Evolutionary conservation across 2,113 vertebrate species (phyloP).

Genomic region (Phoenicopterus ruber): DNA sequence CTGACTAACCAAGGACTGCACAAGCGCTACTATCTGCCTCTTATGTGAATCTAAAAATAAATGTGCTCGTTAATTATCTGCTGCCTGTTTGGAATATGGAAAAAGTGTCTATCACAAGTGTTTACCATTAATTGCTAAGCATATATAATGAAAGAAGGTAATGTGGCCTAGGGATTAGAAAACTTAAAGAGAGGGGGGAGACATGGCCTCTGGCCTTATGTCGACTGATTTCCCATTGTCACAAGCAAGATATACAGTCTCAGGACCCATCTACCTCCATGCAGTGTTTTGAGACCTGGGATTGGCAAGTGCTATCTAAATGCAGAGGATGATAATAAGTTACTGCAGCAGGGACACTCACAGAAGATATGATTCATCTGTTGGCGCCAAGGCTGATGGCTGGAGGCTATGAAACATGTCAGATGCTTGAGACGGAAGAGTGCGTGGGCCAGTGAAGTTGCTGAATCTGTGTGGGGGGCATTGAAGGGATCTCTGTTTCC

Average conservation of each 20-base stretch:
- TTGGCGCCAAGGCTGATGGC: conserved; percentile 8
- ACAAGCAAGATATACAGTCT: not conserved
- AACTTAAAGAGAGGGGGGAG: not conserved
- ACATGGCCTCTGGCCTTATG: not conserved
- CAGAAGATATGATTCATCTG: conserved; percentile 41
- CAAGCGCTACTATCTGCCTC: not conserved
- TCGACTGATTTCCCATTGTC: not conserved
- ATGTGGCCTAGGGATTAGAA: not conserved
- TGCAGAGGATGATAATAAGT: not conserved
- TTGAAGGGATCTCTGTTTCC: conserved; percentile 26
- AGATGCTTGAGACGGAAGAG: not conserved
- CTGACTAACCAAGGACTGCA: not conserved
- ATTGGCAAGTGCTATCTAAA: not conserved
- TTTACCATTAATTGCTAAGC: not conserved
- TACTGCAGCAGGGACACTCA: not conserved
- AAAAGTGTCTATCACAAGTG: not conserved
- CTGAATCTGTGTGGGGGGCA: not conserved
- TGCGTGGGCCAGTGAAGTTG: not conserved
- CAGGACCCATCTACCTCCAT: not conserved
- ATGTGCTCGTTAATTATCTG: not conserved
- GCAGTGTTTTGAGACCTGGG: not conserved
- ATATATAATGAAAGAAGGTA: not conserved
- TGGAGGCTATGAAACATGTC: not conserved
- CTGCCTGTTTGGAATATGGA: not conserved
- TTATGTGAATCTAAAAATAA: not conserved